Evolutionary conservation across 2,888 invertebrate genomes (phyloP), one percentile per base, ranked within the genome.

Genomic region (Drosophila neoperkinsi): DNA sequence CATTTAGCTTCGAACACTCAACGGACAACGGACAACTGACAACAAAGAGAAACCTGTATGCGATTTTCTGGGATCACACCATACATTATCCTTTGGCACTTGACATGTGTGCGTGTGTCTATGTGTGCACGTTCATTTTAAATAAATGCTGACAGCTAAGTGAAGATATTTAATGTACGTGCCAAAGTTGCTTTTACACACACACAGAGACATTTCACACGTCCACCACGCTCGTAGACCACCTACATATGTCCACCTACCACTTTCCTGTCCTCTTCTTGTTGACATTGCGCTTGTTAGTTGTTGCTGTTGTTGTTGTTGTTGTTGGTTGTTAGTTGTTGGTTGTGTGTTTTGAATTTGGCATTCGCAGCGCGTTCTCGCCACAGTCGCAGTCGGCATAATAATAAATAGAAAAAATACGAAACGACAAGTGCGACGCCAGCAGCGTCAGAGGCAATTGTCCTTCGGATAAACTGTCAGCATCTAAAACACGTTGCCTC

Each of bases 131-230:
- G 87, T 74, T 59, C 76, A 71, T 84, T 85, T 84, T 79, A 74
- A 88, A 89, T 76, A 82, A 85, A 79, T 77, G 82, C 88, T 84
- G 85, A 89, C 90, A 84, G 84, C 79, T 67, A 84, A 87, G 87
- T 77, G 84, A 87, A 85, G 84, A 87, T 89, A 87, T 89, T 85
- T 89, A 74, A 77, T 65, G 88, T 79, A 83, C 89, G 87, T 88
- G 88, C 69, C 69, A 70, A 74, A 46, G 69, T 71, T 68, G 77
- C 70, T 34, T 34, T 25, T 34, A 6, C 33, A 21, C 33, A 16
- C 52, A 31, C 31, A 51, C 50, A 50, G 3, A 72, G 60, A 72
- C 83, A 83, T 70, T 82, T 71, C 49, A 75, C 75, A 73, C 64
- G 69, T 61, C 41, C 68, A 16, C 28, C 21, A 28, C 28, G 46